Conservation (phyloP, 2,888 invertebrate species). For the Digitonthophagus gazella region DNA sequence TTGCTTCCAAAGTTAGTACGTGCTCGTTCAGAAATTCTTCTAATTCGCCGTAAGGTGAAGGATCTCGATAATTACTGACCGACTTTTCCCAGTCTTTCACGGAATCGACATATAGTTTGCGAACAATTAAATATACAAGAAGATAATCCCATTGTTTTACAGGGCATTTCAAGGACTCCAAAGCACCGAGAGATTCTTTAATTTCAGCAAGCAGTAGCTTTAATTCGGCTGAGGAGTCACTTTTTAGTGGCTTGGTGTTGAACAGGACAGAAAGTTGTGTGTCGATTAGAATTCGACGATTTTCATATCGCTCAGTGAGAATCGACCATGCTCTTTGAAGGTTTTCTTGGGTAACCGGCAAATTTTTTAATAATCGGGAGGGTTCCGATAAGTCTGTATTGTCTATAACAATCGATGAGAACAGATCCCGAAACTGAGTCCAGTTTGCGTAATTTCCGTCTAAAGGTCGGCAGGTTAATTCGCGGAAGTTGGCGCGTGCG, state of each 20-base stretch:
- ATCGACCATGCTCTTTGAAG: neutral
- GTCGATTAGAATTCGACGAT: neutral
- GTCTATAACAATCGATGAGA: slow-evolving; percentile 19
- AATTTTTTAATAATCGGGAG: too few species aligned
- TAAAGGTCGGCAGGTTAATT: too few species aligned
- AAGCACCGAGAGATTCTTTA: neutral
- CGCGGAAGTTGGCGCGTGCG: too few species aligned
- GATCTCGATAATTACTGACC: neutral
- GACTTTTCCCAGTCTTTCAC: neutral
- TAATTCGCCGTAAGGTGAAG: neutral
- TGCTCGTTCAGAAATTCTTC: neutral
- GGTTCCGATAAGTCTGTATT: slow-evolving; percentile 21
- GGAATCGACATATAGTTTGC: neutral
- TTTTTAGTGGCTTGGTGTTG: neutral
- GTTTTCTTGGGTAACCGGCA: neutral
- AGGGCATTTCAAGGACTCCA: neutral
- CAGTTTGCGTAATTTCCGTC: too few species aligned
- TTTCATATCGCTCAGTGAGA: neutral
- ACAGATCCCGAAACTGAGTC: too few species aligned
- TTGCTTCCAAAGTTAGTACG: neutral
- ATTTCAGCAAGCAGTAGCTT: too few species aligned
- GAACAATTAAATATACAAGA: neutral
- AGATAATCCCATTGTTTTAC: neutral
- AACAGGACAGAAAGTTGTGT: neutral
- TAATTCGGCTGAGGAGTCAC: neutral